Evolutionary conservation across 2,888 invertebrate species (phyloP).

Genomic region (Mamestra brassicae): DNA sequence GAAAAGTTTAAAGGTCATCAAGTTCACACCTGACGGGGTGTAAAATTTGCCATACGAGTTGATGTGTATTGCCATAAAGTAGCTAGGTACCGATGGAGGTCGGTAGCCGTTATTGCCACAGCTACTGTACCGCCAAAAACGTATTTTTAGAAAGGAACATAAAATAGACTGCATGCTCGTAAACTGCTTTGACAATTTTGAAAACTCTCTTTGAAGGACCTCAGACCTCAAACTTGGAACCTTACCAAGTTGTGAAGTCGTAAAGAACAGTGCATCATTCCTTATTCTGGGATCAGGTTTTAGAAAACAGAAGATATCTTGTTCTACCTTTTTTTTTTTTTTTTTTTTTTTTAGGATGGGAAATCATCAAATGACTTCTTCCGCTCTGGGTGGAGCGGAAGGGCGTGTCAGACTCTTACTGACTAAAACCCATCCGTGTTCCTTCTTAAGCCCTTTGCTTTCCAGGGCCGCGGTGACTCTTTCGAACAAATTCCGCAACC

Average conservation of each 20-base stretch:
- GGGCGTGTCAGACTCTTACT: too few relatives aligned
- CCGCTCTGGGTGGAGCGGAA: too few relatives aligned
- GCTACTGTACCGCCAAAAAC: slow-evolving; percentile 11
- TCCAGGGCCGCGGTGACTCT: too few relatives aligned
- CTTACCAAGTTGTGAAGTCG: background rate
- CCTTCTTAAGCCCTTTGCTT: too few relatives aligned
- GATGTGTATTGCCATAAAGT: slow-evolving; percentile 60
- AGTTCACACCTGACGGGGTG: slow-evolving; percentile 69
- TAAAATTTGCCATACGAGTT: slow-evolving; percentile 65
- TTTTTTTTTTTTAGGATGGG: too few relatives aligned
- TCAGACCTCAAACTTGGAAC: background rate
- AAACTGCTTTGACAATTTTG: slow-evolving; percentile 28
- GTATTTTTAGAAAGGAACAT: slow-evolving; percentile 29
- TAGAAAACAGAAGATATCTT: background rate
- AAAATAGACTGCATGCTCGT: slow-evolving; percentile 21
- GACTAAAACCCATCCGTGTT: too few relatives aligned
- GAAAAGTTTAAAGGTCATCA: slow-evolving; percentile 74
- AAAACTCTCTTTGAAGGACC: slow-evolving; percentile 12
- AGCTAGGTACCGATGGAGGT: slow-evolving; percentile 25
- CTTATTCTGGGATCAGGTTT: background rate
- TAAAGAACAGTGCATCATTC: slow-evolving; percentile 10
- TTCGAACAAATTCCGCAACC: too few relatives aligned
- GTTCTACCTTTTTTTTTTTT: background rate
- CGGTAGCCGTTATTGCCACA: slow-evolving; percentile 7
- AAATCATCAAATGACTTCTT: too few relatives aligned